These are phyloP conservation scores for Microplitis mediator DNA, from an alignment of 1,140 invertebrate genomes.

Conservation along the genomic window DNA sequence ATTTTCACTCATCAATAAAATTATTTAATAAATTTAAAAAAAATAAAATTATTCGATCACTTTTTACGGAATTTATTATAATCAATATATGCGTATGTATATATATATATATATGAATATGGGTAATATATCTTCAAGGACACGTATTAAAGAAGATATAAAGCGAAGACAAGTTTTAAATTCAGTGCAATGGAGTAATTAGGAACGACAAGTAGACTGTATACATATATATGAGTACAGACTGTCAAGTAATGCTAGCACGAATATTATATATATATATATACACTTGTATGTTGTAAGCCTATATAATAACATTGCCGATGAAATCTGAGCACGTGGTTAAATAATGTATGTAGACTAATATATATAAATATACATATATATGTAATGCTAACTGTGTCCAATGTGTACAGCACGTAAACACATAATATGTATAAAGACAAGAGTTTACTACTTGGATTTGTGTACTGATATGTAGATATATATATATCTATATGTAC, in stretches of 20 bases:
- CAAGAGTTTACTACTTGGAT: background rate
- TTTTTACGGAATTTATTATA: no score
- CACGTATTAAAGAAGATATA: background rate
- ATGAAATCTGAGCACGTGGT: constrained; percentile 64
- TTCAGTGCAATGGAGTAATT: constrained; percentile 5
- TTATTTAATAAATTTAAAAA: no score
- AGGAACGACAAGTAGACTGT: constrained; percentile 3
- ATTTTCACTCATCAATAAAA: background rate
- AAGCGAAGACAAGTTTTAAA: background rate
- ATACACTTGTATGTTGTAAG: background rate
- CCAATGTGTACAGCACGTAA: background rate
- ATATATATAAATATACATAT: no score
- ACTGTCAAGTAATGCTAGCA: background rate
- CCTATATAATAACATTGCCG: constrained; percentile 14
- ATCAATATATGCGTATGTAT: no score
- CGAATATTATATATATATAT: constrained; percentile 2
- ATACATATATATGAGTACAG: background rate
- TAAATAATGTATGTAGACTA: constrained; percentile 40
- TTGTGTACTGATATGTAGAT: background rate
- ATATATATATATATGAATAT: no score
- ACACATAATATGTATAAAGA: background rate
- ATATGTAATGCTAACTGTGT: no score
- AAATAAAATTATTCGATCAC: no score
- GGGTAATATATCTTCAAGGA: no score
- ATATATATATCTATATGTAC: background rate